A percentile compares a stretch with the other conserved stretches of the same genome.
Evolutionary conservation across 2,888 invertebrate species (phyloP).

Genomic region (Leptinotarsa haldemani): DNA sequence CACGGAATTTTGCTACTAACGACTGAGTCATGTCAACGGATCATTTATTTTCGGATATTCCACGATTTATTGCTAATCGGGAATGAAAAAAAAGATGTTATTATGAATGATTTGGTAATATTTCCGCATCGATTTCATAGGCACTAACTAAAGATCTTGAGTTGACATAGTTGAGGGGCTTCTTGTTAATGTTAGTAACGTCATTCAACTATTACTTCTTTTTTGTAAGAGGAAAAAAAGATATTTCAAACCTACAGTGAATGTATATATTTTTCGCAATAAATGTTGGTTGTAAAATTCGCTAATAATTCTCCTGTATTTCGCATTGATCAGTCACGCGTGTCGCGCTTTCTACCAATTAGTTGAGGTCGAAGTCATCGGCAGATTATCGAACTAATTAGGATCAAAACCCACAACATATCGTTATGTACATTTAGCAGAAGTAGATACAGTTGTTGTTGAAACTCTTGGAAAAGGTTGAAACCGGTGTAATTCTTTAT

Average conservation of each 20-base stretch:
- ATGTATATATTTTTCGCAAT: not conserved
- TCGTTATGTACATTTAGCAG: not conserved
- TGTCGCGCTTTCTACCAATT: conserved; percentile 14
- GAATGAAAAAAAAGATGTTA: not conserved
- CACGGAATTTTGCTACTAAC: not conserved
- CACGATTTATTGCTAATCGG: not conserved
- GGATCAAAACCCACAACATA: not conserved
- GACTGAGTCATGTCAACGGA: not conserved
- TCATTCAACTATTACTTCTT: no score
- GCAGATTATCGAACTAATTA: not conserved
- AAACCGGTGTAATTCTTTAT: no score
- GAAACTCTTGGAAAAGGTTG: no score
- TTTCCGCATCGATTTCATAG: no score
- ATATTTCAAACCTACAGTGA: not conserved
- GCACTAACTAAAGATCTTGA: no score
- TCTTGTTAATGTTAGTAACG: no score
- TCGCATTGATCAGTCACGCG: conserved; percentile 7
- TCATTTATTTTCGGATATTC: not conserved
- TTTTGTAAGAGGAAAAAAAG: no score
- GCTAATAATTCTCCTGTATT: conserved; percentile 5
- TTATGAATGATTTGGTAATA: not conserved
- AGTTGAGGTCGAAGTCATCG: conserved; percentile 9
- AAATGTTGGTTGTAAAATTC: not conserved
- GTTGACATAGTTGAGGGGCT: no score
- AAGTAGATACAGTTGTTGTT: not conserved